phyloP scores from a whole-genome alignment of 2,113 vertebrate genomes.

The Microtus pennsylvanicus region DNA sequence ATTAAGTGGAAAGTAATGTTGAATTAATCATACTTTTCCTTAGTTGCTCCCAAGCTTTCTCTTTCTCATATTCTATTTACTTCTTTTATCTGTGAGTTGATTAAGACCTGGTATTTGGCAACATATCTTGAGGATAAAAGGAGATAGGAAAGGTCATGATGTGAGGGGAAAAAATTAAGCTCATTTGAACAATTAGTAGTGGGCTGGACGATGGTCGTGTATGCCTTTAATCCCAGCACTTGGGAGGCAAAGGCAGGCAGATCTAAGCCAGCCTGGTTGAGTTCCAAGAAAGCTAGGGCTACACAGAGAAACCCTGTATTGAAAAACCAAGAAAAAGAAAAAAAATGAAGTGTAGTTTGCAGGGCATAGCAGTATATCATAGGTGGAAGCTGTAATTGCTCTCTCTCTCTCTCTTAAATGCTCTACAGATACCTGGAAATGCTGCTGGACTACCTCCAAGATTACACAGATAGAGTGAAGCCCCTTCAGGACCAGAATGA shows the following conservation, averaged over 20 bases:
- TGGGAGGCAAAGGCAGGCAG: not conserved
- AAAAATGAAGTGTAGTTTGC: no score
- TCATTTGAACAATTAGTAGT: not conserved
- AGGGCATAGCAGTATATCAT: no score
- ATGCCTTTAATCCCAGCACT: not conserved
- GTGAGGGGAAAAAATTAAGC: not conserved
- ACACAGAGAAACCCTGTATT: not conserved
- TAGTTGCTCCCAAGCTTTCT: not conserved
- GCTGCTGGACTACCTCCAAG: slow-evolving; percentile 97
- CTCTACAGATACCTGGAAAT: slow-evolving; percentile 95
- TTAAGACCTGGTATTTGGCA: not conserved
- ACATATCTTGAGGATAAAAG: not conserved
- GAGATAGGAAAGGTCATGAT: not conserved
- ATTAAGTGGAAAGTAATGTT: not conserved
- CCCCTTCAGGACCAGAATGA: slow-evolving; percentile 98
- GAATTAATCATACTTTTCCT: not conserved
- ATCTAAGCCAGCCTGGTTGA: not conserved
- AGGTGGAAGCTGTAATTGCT: no score
- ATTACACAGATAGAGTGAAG: slow-evolving; percentile 97
- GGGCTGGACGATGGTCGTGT: fast-evolving
- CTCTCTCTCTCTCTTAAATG: not conserved
- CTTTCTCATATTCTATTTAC: slow-evolving; percentile 35
- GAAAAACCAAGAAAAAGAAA: no score
- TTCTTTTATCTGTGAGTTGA: slow-evolving; percentile 19
- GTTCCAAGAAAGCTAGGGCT: not conserved